Evolutionary conservation across 2,797 vertebrate species (phyloP), one percentile per base, ranked within the genome.

Genomic region (Danio kyathit): DNA sequence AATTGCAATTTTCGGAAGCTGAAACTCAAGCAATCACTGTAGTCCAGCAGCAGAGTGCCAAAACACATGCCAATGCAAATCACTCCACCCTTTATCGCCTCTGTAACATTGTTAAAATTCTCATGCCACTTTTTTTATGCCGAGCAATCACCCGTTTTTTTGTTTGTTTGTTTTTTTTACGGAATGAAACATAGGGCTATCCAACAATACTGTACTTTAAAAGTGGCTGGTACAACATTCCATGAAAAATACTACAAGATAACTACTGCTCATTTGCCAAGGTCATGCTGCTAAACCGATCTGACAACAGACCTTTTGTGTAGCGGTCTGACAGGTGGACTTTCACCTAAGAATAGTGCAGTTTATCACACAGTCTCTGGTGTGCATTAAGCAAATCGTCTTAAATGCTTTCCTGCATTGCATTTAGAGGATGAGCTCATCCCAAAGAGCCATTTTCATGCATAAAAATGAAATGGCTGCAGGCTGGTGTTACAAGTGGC

Each of bases 401-500:
- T 78, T 60, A 60, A 78, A 78, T 60, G 65, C 76, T 69, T 59
- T 40, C 29, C 29, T 78, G 16, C 44, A 40, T 49, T 70, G 54
- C 29, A 78, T 51, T 78, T 70, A 70, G 76, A 67, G 44, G 46
- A 78, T 70, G 76, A 78, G 54, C 54, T 70, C 54, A 60, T 64
- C 54, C 21, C 65, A 69, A 78, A 69, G 54, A 78, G 7, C 76
- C 52, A 69, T 78, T 69, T 78, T 43, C 65, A 78, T 60, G 44
- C 56, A 40, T 69, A 29, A 78, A 69, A 69, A 69, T 69, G 11
- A 78, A 70, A 78, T n/a, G 0, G 12, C 17, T 52, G 38, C 44
- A 69, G 57, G n/a, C n/a, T 79, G 38, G n/a, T 51, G 44, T 41
- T 51, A 61, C 38, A 29, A 63, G 48, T 9, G 46, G 66, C n/a